Evolutionary conservation across 2,113 vertebrate species (phyloP), one percentile per base, ranked within the genome.

Genomic region (Loxodonta africana): DNA sequence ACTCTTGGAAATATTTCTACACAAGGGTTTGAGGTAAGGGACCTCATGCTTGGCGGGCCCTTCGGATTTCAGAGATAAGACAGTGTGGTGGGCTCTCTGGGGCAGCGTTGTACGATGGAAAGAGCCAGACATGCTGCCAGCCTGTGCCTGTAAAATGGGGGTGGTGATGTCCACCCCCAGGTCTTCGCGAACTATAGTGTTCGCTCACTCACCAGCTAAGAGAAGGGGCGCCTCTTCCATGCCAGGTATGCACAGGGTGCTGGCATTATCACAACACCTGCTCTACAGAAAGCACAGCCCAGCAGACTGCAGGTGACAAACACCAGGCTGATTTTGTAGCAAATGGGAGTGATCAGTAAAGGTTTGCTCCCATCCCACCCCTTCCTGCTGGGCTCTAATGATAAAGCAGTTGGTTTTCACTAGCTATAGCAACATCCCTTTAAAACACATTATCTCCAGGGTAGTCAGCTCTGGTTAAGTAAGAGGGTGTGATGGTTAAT

Each of bases 161-260:
- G 46, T 23, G 0, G 0, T 1, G 28, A 14, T n/a, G 6, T 8
- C 21, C 7, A 33, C 0, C 65, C 14, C 77, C 23, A 21, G 23
- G n/a, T 25, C 25, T 23, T 10, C 4, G 60, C 44, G 74, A 94
- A n/a, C 60, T 8, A 60, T 0, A 5, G 21, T 14, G 3, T 23
- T 25, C 30, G 11, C 33, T 67, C 57, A 9, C 67, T 62, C 76
- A 6, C 60, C 4, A 11, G 41, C 86, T 53, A 87, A 63, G n/a
- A 46, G 10, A 41, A 0, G 9, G 26, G 26, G 23, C 23, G 6
- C 62, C 44, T 63, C 73, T 51, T 57, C 41, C 0, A 0, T 41
- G 15, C 30, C 76, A 41, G 10, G 33, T n/a, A 21, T 9, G 69
- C 33, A 28, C 2, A 17, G 37, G 8, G 41, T 30, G 46, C 76